A percentile compares a stretch with the other conserved stretches of the same genome.
phyloP scores from a whole-genome alignment of 1,140 invertebrate species.

The Heliconius hewitsoni region DNA sequence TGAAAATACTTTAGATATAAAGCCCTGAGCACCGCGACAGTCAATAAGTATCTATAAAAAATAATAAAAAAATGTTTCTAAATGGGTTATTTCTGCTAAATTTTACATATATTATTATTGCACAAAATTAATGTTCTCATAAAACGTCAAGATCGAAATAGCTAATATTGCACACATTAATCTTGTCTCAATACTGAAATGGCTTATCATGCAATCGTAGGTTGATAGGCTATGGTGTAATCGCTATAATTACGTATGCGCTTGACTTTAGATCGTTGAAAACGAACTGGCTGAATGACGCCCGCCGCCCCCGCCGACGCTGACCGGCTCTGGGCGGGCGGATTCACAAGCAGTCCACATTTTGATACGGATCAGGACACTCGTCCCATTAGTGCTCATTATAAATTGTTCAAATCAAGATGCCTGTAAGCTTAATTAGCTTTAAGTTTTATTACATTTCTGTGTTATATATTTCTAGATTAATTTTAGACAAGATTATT shows the following conservation, averaged over 20 bases:
- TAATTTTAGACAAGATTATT: not conserved
- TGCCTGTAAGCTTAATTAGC: conserved; percentile 62
- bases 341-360: conserved; percentile 56
- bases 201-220: conserved; percentile 15
- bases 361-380: conserved; percentile 61
- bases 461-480: too few relatives aligned
- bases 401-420: conserved; percentile 55
- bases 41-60: too few relatives aligned
- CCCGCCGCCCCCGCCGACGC: conserved; percentile 57
- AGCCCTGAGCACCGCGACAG: too few relatives aligned
- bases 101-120: too few relatives aligned
- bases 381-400: conserved; percentile 50
- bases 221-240: conserved; percentile 47
- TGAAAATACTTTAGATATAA: too few relatives aligned
- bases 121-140: too few relatives aligned
- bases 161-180: not conserved
- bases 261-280: conserved; percentile 38
- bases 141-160: not conserved
- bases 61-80: not conserved
- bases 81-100: not conserved
- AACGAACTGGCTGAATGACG: conserved; percentile 49
- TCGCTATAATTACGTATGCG: conserved; percentile 51
- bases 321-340: conserved; percentile 60
- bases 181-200: not conserved
- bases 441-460: conserved; percentile 15